phyloP scores from a whole-genome alignment of 2,797 vertebrate genomes.

The Pangasius mekongensis region DNA sequence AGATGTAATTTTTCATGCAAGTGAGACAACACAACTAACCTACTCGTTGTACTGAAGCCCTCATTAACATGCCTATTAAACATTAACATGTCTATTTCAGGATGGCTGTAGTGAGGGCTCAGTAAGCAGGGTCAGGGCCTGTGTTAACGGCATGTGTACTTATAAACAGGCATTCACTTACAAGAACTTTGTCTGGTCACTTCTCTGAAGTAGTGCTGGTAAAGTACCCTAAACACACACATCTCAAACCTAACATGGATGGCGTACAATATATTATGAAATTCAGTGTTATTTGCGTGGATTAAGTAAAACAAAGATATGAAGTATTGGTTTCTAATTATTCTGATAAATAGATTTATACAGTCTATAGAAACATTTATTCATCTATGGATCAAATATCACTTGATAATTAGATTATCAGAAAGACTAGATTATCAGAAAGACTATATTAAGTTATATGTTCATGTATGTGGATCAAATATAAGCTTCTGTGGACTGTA shows the following conservation, averaged over 20 bases:
- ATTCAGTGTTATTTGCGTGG: background rate
- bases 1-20: slow-evolving; percentile 10
- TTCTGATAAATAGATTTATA: background rate
- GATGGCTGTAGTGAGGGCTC: slow-evolving; percentile 62
- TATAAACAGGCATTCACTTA: background rate
- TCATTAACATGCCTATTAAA: slow-evolving; percentile 65
- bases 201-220: background rate
- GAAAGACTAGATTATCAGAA: background rate
- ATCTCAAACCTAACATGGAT: background rate
- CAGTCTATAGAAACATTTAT: background rate
- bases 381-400: background rate
- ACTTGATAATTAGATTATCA: no score
- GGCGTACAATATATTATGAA: background rate
- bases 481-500: background rate
- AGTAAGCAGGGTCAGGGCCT: background rate
- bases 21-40: slow-evolving; percentile 3
- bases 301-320: background rate
- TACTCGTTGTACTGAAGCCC: background rate
- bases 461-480: background rate
- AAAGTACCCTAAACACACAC: background rate
- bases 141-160: background rate
- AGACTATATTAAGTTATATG: background rate
- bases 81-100: slow-evolving; percentile 65
- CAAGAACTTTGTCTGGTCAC: background rate
- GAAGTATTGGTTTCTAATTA: background rate